phyloP scores from a whole-genome alignment of 2,888 invertebrate species.

The Drosophila nigritarsus region DNA sequence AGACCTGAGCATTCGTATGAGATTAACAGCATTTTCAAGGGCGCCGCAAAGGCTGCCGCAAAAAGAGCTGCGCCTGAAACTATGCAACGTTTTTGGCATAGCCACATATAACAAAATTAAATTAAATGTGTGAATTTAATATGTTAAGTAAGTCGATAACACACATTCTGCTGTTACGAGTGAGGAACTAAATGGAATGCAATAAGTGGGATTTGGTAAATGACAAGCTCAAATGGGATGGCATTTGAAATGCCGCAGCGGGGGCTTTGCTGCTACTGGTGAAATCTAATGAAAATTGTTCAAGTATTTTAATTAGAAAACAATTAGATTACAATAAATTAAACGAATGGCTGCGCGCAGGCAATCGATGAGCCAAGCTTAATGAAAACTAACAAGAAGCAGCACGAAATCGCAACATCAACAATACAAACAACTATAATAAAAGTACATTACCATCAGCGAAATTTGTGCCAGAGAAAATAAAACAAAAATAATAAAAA shows the following conservation, averaged over 20 bases:
- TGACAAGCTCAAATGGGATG: constrained; percentile 23
- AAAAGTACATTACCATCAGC: constrained; percentile 40
- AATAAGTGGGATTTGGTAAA: constrained; percentile 42
- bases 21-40: neutral
- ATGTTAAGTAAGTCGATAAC: neutral
- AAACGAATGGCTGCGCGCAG: constrained; percentile 76
- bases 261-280: constrained; percentile 41
- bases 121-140: constrained; percentile 16
- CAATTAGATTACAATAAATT: constrained; percentile 79
- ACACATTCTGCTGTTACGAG: constrained; percentile 4
- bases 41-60: constrained; percentile 52
- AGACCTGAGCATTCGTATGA: neutral
- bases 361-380: constrained; percentile 67
- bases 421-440: constrained; percentile 22
- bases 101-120: constrained; percentile 19
- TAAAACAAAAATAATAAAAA: constrained; percentile 34
- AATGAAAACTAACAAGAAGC: constrained; percentile 43
- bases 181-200: constrained; percentile 18
- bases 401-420: constrained; percentile 41
- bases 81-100: constrained; percentile 40
- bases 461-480: constrained; percentile 78
- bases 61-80: constrained; percentile 40
- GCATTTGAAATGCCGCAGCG: constrained; percentile 5
- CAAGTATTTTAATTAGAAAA: constrained; percentile 66
- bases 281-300: constrained; percentile 62